These are phyloP conservation scores for Epizoanthus rinbou DNA, from an alignment of 92 coral and sea anemone species.

Conservation along the genomic window DNA sequence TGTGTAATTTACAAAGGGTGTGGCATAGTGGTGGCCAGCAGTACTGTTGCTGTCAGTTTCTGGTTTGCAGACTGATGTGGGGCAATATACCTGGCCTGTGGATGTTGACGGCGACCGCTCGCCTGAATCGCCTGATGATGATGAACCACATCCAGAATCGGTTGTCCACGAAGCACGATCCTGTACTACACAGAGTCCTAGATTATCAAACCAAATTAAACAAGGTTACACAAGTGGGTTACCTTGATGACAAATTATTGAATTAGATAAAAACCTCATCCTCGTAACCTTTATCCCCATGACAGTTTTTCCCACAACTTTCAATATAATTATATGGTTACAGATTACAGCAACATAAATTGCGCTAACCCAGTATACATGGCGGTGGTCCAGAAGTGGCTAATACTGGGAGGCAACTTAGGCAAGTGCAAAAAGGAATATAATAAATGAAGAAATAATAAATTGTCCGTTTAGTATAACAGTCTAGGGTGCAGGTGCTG, in stretches of 20 bases:
- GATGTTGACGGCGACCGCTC: slow-evolving; percentile 92
- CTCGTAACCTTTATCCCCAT: background rate
- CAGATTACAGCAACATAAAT: background rate
- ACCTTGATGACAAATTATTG: no score
- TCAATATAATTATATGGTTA: background rate
- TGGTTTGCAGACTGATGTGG: slow-evolving; percentile 58
- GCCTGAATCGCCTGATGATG: slow-evolving; percentile 66
- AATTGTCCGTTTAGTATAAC: no score
- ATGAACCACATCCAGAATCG: slow-evolving; percentile 91
- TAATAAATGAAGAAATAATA: no score
- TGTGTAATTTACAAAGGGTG: slow-evolving; percentile 66
- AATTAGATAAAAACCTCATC: no score
- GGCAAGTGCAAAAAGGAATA: no score
- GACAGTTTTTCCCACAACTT: background rate
- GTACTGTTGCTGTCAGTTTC: slow-evolving; percentile 1
- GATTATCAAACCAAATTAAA: background rate
- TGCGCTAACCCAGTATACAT: no score
- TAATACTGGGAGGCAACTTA: no score
- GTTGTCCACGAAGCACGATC: slow-evolving; percentile 93
- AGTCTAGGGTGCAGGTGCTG: no score
- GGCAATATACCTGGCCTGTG: slow-evolving; percentile 79
- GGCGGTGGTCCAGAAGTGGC: no score
- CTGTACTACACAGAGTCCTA: slow-evolving; percentile 43
- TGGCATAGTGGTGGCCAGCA: slow-evolving; percentile 77
- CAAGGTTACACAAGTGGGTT: no score